phyloP scores from a whole-genome alignment of 2,888 invertebrate genomes.

The Melinaea menophilus region DNA sequence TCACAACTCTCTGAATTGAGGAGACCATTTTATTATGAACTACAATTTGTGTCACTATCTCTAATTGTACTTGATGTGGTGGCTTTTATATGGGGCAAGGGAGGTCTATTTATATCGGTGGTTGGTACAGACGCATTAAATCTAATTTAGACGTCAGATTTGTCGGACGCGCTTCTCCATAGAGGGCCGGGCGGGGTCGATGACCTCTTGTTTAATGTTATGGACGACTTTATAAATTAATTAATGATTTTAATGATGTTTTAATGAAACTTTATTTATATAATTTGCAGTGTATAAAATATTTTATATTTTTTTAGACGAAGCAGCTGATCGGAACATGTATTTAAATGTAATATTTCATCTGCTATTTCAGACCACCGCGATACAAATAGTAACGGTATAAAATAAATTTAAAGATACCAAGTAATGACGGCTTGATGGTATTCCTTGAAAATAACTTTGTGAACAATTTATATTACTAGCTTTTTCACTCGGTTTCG shows the following conservation, averaged over 20 bases:
- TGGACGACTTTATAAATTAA: background rate
- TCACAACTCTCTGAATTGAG: conserved; percentile 64
- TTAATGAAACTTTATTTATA: no score
- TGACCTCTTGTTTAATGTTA: conserved; percentile 48
- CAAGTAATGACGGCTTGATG: background rate
- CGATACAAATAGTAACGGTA: background rate
- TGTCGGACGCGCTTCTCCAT: conserved; percentile 58
- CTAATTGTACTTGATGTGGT: conserved; percentile 22
- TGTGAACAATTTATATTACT: no score
- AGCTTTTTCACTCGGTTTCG: no score
- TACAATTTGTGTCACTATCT: conserved; percentile 29
- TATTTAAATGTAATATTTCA: background rate
- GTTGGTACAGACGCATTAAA: conserved; percentile 72
- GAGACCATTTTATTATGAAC: conserved; percentile 48
- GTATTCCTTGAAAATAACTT: background rate
- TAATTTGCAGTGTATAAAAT: background rate
- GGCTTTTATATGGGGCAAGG: conserved; percentile 25
- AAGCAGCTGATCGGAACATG: background rate
- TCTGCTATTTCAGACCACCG: conserved; percentile 2
- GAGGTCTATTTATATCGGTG: conserved; percentile 49
- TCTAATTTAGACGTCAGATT: conserved; percentile 78
- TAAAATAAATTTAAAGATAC: background rate
- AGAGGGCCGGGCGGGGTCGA: conserved; percentile 69
- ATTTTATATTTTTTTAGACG: background rate
- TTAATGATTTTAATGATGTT: background rate